Conservation (phyloP, 2,888 invertebrate genomes). For the Brenthis daphne region DNA sequence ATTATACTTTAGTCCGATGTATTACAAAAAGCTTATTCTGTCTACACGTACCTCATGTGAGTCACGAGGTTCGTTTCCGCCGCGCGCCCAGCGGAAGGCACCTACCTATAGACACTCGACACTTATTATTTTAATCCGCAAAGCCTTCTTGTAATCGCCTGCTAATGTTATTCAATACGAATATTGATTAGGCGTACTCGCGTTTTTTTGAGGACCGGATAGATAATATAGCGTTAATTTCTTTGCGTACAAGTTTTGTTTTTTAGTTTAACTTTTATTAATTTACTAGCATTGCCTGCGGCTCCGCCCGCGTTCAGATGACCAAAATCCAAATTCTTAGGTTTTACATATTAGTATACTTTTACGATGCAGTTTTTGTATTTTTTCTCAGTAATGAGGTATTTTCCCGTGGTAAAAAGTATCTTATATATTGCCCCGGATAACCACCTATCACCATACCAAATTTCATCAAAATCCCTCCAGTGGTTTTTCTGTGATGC, state of each 20-base stretch:
- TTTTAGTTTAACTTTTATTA: not conserved
- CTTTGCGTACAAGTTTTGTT: not conserved
- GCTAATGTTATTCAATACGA: slow-evolving; percentile 37
- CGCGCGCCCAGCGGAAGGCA: slow-evolving; percentile 64
- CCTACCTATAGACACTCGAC: slow-evolving; percentile 42
- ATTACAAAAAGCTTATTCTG: slow-evolving; percentile 23
- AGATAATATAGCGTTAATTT: not conserved
- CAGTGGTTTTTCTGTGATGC: too few relatives aligned
- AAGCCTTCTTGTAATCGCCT: slow-evolving; percentile 41
- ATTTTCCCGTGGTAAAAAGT: too few relatives aligned
- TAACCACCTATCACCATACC: too few relatives aligned
- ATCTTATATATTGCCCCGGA: too few relatives aligned
- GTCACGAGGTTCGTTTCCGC: slow-evolving; percentile 64
- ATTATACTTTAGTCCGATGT: not conserved
- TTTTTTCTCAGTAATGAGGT: too few relatives aligned
- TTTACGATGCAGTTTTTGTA: too few relatives aligned
- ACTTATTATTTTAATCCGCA: slow-evolving; percentile 46
- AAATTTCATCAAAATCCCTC: too few relatives aligned
- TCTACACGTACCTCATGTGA: slow-evolving; percentile 49
- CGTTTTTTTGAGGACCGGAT: slow-evolving; percentile 3
- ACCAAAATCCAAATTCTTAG: too few relatives aligned
- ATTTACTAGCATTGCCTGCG: too few relatives aligned
- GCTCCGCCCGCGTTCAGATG: too few relatives aligned
- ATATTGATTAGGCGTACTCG: slow-evolving; percentile 34
- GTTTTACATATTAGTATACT: too few relatives aligned